Conservation (phyloP, 2,888 invertebrate species). For the Tenodera sinensis region DNA sequence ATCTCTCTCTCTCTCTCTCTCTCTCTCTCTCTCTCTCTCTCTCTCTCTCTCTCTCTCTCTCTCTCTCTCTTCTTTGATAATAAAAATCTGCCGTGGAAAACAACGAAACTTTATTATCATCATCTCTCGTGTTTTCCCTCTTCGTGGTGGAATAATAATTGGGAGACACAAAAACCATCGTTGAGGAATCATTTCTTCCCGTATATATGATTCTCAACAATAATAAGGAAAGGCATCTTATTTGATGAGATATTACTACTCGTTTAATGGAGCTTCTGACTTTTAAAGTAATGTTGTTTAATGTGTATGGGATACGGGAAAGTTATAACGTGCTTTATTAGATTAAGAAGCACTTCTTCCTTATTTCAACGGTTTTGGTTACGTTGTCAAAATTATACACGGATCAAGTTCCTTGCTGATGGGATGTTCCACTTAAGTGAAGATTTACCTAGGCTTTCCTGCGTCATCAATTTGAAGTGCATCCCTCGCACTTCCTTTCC, state of each 20-base stretch:
- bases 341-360: too few relatives aligned
- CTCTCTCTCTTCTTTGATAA: neutral
- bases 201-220: neutral
- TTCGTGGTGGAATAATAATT: neutral
- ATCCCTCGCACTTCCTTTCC: too few relatives aligned
- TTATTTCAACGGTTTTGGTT: too few relatives aligned
- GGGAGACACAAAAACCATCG: neutral
- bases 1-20: neutral
- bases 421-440: too few relatives aligned
- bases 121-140: neutral
- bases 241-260: neutral
- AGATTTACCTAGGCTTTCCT: too few relatives aligned
- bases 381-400: too few relatives aligned
- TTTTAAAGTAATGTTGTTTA: too few relatives aligned
- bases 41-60: neutral
- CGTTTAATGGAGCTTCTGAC: neutral
- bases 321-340: too few relatives aligned
- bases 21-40: neutral
- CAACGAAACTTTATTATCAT: slow-evolving; percentile 2
- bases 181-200: neutral
- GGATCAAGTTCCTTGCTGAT: too few relatives aligned
- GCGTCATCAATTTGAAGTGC: too few relatives aligned
- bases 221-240: neutral
- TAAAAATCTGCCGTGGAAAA: slow-evolving; percentile 1
- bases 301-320: too few relatives aligned